Evolutionary conservation across 2,113 vertebrate genomes (phyloP), one percentile per base, ranked within the genome.

Genomic region (Aramus guarauna): DNA sequence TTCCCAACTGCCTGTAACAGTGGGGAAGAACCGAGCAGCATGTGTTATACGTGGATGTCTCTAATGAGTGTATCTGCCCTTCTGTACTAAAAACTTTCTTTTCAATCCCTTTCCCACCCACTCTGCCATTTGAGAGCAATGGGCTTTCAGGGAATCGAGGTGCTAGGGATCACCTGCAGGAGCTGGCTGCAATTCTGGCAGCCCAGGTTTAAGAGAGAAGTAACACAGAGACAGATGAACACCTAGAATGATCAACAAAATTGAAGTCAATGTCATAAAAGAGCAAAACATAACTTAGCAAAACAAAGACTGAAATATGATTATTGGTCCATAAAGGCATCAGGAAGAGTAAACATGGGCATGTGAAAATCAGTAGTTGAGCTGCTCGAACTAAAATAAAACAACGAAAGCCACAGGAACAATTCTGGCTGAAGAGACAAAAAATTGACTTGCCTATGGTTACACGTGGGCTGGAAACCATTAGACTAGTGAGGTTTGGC

Each of bases 121-220:
- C 12, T 7, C 29, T 1, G 2, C 8, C 1, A 0, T 47, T 32
- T 22, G 27, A 66, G 13, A 63, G 52, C 72, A 62, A 29, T 3
- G 9, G 13, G 22, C 3, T 63, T 62, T 26, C 18, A 9, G 36
- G 34, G 4, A 52, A 12, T 5, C 2, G 0, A 80, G 26, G 7
- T 26, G 60, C 9, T 47, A n/a, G 20, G 6, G 10, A 41, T 63
- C 60, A 92, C 15, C 26, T 29, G 26, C 34, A 24, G 15, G 4
- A 85, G 11, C 6, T 21, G 30, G 15, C 26, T 39, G 36, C 43
- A 76, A 30, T n/a, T 56, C 30, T 56, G 24, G 21, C 22, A 84
- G 23, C 17, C 45, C 50, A 17, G 14, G 11, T 48, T 81, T 62
- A 69, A 55, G 4, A 27, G 4, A 29, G 30, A 62, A 77, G 27